A percentile compares a stretch with the other conserved stretches of the same genome.
These are phyloP conservation scores for Petrocephalus zakoni DNA, from an alignment of 2,113 vertebrate genomes.

Conservation along the genomic window DNA sequence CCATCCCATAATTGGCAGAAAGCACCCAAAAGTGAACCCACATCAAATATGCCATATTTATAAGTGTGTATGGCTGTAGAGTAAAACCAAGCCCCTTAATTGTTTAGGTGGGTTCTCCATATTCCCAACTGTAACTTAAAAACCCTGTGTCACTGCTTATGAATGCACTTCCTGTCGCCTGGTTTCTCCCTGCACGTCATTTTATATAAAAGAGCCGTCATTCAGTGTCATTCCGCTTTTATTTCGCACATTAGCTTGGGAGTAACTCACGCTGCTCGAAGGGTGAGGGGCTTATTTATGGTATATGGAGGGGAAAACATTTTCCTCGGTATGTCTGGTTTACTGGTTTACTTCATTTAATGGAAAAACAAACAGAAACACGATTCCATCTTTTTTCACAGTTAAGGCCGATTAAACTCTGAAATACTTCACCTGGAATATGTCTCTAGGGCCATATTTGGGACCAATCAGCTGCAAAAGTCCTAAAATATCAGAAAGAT, in stretches of 20 bases:
- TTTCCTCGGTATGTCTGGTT: background rate
- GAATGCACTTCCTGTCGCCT: background rate
- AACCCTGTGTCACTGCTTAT: background rate
- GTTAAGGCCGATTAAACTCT: background rate
- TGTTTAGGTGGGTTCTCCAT: background rate
- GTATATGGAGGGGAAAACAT: background rate
- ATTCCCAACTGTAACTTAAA: background rate
- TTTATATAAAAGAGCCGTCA: slow-evolving; percentile 19
- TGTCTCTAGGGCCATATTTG: background rate
- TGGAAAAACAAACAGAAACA: background rate
- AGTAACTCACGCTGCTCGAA: background rate
- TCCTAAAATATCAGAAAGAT: background rate
- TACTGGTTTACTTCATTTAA: background rate
- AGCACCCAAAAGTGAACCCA: background rate
- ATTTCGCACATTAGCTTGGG: background rate
- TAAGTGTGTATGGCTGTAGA: background rate
- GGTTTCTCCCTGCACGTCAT: slow-evolving; percentile 14
- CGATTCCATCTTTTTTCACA: background rate
- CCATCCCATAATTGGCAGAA: background rate
- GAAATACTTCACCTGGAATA: background rate
- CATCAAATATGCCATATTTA: background rate
- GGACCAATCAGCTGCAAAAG: background rate
- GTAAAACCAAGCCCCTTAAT: background rate
- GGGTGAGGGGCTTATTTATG: background rate
- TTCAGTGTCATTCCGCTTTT: background rate